Evolutionary conservation across 2,888 invertebrate genomes (phyloP), one percentile per base, ranked within the genome.

Genomic region (Caenorhabditis angaria): DNA sequence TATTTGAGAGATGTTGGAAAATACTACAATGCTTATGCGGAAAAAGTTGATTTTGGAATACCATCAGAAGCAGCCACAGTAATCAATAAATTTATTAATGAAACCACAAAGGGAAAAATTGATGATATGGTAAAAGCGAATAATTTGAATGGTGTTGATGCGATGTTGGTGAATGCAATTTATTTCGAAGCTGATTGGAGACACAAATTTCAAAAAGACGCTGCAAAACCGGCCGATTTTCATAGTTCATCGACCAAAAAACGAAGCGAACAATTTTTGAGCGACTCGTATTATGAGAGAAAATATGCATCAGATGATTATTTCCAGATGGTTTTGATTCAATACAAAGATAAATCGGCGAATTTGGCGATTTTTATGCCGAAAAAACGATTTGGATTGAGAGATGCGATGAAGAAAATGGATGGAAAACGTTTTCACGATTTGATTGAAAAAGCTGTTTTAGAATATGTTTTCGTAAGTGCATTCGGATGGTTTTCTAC

Each of bases 121-220:
- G 18, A 18, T 0, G 56, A 70, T 20, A 62, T 65, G 65, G 29
- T 70, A 0, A 65, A 60, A 54, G 41, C 65, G 29, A 54, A 69
- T 47, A 54, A 57, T 25, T 62, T 73, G 53, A 61, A 65, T 57
- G 65, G 65, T 65, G 65, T 70, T 6, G 73, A 68, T 18, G 68
- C 73, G 22, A 65, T 77, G 48, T 57, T 77, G 1, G 29, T 73
- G 14, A 77, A 77, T 29, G 77, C 77, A 0, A 58, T 77, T 2
- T 70, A 69, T 48, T 62, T 77, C 48, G 65, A 77, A 50, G 77
- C 69, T 2, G 70, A 73, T 24, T 77, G 77, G 77, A 25, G 62
- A 5, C 10, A 54, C 22, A 32, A 29, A 24, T 68, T 68, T 54
- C 20, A 56, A 18, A 24, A 41, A 12, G 54, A n/a, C 14, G 3